Conservation (phyloP, 2,888 invertebrate species). For the Coleophora deauratella region DNA sequence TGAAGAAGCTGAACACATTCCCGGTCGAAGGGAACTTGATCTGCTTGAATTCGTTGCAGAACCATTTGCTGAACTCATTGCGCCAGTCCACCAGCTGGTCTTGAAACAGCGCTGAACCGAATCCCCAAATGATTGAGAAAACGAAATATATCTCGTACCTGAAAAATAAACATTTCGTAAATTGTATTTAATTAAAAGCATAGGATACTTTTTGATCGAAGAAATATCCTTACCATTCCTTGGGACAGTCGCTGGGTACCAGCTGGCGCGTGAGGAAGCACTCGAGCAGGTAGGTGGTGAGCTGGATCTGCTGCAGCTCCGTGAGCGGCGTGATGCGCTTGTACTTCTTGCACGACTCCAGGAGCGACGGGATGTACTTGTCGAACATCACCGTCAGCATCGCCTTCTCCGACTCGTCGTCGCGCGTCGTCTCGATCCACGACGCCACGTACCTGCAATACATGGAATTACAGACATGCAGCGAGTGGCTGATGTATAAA, state of each 20-base stretch:
- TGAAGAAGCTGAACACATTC: constrained; percentile 91
- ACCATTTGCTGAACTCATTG: constrained; percentile 97
- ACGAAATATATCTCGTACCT: constrained; percentile 94
- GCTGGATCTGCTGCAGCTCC: constrained; percentile 91
- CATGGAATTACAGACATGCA: not conserved
- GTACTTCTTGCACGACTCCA: constrained; percentile 85
- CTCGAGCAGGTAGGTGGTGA: constrained; percentile 90
- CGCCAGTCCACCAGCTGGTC: constrained; percentile 94
- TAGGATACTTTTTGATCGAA: not conserved
- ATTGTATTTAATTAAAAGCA: not conserved
- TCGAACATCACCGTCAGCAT: constrained; percentile 91
- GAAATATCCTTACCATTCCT: constrained; percentile 79
- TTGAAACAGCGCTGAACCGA: constrained; percentile 93
- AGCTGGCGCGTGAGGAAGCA: constrained; percentile 86
- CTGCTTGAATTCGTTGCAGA: constrained; percentile 91
- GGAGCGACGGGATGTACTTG: constrained; percentile 89
- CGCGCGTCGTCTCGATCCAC: constrained; percentile 87
- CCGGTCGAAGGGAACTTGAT: constrained; percentile 90
- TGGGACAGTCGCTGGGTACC: constrained; percentile 90
- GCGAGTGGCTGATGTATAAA: no score
- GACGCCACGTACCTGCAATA: constrained; percentile 85
- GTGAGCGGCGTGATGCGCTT: constrained; percentile 94
- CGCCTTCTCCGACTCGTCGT: constrained; percentile 82
- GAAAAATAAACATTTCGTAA: constrained; percentile 3
- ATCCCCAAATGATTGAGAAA: constrained; percentile 93